Evolutionary conservation across 2,113 vertebrate species (phyloP), one percentile per base, ranked within the genome.

Genomic region (Paratilapia polleni): DNA sequence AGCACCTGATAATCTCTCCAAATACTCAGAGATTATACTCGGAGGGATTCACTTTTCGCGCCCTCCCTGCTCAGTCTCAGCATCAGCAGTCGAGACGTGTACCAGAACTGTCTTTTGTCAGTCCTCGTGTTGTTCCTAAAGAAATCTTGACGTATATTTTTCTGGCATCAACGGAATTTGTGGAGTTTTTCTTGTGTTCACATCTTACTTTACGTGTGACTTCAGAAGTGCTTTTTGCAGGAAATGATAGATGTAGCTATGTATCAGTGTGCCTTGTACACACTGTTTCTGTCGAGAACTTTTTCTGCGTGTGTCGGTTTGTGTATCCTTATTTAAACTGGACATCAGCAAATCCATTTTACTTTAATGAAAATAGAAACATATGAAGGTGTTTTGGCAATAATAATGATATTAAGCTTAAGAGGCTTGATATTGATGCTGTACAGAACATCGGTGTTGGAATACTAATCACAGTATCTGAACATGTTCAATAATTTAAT

Each of bases 231-330:
- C 77, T 90, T 87, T 88, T 87, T 88, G 90, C 74, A 87, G 89
- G 80, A 84, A 84, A 87, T 8, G 26, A 85, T 85, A 86, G 78
- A 91, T 92, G 85, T 91, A 89, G 92, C 91, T 89, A 80, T 84
- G 78, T 89, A 62, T 80, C 88, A 87, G 93, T 89, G 90, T 94
- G 93, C 91, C 94, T 94, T 92, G 79, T 85, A 78, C 89, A 85
- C 88, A 88, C 90, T 92, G 86, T 81, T 66, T 90, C 82, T 89
- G 91, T 88, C 80, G 62, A 86, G 74, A 88, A 86, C 66, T 82
- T 86, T n/a, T 83, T 83, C 82, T 86, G 85, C 89, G 84, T 87
- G 85, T 83, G 63, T 87, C 15, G 5, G 49, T 89, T 84, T 82
- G 77, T 43, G 3, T 22, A 60, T 80, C 62, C 34, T 82, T 41